A percentile compares a stretch with the other conserved stretches of the same genome.
Conservation (phyloP, 2,113 vertebrate genomes). For the Rhynchopsitta pachyrhyncha region DNA sequence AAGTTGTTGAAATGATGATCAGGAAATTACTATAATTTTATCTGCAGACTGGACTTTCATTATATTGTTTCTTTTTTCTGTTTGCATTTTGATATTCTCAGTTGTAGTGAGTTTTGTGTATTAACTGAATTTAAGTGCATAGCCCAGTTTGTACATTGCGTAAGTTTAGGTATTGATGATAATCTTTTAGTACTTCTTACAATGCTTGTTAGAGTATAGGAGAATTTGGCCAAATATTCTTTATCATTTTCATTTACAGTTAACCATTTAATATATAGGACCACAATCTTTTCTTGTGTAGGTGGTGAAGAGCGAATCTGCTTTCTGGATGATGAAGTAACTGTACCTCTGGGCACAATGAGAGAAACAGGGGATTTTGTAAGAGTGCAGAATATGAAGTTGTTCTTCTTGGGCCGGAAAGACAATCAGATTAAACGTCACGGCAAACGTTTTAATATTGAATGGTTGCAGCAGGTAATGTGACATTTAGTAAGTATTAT, state of each 20-base stretch:
- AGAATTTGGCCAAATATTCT: not conserved
- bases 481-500: not conserved
- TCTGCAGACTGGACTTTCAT: not conserved
- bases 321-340: constrained; percentile 85
- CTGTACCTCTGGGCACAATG: constrained; percentile 80
- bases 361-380: constrained; percentile 92
- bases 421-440: constrained; percentile 92
- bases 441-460: constrained; percentile 84
- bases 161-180: not conserved
- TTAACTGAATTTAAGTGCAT: not conserved
- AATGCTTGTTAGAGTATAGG: not conserved
- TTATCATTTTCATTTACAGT: not conserved
- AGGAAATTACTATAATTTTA: not conserved
- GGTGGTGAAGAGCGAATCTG: constrained; percentile 89
- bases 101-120: not conserved
- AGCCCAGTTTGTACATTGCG: not conserved
- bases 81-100: not conserved
- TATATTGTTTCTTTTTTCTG: not conserved
- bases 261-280: not conserved
- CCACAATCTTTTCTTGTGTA: constrained; percentile 55
- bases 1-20: not conserved
- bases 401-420: constrained; percentile 87
- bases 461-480: constrained; percentile 84
- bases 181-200: not conserved
- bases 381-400: constrained; percentile 66